Percentiles rank a stretch among this genome's conserved stretches.
Evolutionary conservation across 2,888 invertebrate species (phyloP).

Genomic region (Hydrotaea cyrtoneurina): DNA sequence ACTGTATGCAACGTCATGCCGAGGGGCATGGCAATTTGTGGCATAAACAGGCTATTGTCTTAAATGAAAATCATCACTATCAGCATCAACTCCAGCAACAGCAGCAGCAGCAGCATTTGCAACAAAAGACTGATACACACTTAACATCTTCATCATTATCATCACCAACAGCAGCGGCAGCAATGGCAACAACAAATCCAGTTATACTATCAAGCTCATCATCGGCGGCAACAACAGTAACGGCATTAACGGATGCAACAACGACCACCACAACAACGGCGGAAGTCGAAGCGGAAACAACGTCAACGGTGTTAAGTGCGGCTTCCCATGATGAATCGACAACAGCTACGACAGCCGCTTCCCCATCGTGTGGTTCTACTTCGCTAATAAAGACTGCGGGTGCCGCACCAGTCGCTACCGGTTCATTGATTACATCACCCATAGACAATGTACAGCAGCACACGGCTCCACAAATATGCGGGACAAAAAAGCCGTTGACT

Average conservation of each 20-base stretch:
- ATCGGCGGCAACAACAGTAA: conserved; percentile 65
- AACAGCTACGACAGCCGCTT: conserved; percentile 40
- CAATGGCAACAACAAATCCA: conserved; percentile 45
- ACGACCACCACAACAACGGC: conserved; percentile 53
- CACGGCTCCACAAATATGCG: neutral
- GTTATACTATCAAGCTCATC: conserved; percentile 41
- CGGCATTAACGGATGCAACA: conserved; percentile 66
- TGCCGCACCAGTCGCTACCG: conserved; percentile 34
- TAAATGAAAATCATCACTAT: conserved; percentile 77
- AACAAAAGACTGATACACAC: conserved; percentile 68
- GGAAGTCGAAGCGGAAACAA: conserved; percentile 64
- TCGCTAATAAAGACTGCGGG: conserved; percentile 58
- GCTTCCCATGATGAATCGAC: conserved; percentile 65
- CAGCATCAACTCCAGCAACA: conserved; percentile 67
- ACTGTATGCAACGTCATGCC: conserved; percentile 80
- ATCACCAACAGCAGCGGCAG: conserved; percentile 63
- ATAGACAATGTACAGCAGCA: conserved; percentile 10
- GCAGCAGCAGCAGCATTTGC: conserved; percentile 65
- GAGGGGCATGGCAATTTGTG: conserved; percentile 81
- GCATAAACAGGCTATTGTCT: conserved; percentile 80
- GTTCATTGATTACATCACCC: conserved; percentile 22
- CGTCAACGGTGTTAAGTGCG: conserved; percentile 68
- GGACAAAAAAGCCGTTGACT: conserved; percentile 5
- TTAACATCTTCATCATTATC: conserved; percentile 60
- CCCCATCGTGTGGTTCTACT: conserved; percentile 53